phyloP scores from a whole-genome alignment of 1,140 invertebrate genomes.

The Atta colombica region DNA sequence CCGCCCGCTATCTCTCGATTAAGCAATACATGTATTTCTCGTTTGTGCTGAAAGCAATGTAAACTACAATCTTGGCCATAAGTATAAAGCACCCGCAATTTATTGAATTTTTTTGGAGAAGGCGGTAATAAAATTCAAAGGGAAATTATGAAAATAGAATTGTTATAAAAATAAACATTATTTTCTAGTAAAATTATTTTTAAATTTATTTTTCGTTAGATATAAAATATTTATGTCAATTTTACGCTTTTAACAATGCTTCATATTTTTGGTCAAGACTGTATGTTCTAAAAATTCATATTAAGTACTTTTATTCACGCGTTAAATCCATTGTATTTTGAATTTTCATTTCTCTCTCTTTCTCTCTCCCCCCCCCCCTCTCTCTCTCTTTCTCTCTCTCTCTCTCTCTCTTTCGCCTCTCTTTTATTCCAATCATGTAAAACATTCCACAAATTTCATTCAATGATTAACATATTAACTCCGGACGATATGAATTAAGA shows the following conservation, averaged over 20 bases:
- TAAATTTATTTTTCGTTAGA: too few species aligned
- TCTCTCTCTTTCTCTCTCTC: background rate
- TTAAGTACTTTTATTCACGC: background rate
- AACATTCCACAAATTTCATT: slow-evolving; percentile 1
- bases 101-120: too few species aligned
- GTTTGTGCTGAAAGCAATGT: background rate
- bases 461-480: slow-evolving; percentile 1
- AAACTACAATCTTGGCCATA: background rate
- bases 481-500: background rate
- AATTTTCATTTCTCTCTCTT: slow-evolving; percentile 1
- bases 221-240: too few species aligned
- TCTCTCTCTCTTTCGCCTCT: background rate
- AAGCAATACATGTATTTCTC: background rate
- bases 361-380: background rate
- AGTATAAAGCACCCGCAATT: too few species aligned
- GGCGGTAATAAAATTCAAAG: too few species aligned
- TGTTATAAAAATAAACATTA: too few species aligned
- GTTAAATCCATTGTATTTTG: background rate
- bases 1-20: background rate
- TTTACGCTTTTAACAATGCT: too few species aligned
- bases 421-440: background rate
- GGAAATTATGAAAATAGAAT: too few species aligned
- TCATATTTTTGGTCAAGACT: too few species aligned
- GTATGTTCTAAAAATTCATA: background rate
- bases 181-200: too few species aligned